Evolutionary conservation across 1,140 invertebrate genomes (phyloP), one percentile per base, ranked within the genome.

Genomic region (Probaryconus sp.): DNA sequence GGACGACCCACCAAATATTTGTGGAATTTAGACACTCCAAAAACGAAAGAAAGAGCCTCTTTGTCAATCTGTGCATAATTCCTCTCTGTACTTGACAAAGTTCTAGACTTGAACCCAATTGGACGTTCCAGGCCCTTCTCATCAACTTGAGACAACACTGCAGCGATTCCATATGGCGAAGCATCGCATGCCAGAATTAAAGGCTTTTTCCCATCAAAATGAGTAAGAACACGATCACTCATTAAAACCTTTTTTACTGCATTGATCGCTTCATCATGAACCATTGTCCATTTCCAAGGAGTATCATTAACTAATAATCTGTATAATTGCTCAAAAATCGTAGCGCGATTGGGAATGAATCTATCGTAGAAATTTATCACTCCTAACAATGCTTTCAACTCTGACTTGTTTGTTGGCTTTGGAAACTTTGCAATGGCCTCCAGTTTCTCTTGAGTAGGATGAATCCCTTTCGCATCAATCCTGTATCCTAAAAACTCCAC

Each of bases 331-430:
- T 78, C 48, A 7, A 69, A 45, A 3, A 64, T 30, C 3, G 40
- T 40, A 2, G 84, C 77, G 65, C 79, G 82, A 33, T 84, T 43
- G 71, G 60, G 63, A 28, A 86, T 43, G 53, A 86, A 85, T 20
- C 73, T 35, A 16, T 48, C 43, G 28, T 48, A 30, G 13, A 48
- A 30, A 26, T 48, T 30, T 2, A 48, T 48, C 1, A 48, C 13
- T 1, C 43, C 43, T 4, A 48, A 13, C 7, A 37, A 9, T 4
- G 33, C 33, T 16, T 37, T n/a, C n/a, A 48, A 48, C n/a, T 48
- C 43, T 4, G 20, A 18, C n/a, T 31, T 48, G 18, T 48, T 48
- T 10, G 1, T 30, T 31, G 18, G 28, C 3, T 13, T 31, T 30
- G 43, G 43, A 31, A 31, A 30, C 2, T 48, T n/a, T 18, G 26